Percentiles rank a stretch among this genome's conserved stretches.
Conservation (phyloP, 2,113 vertebrate genomes). For the Takifugu bimaculatus region DNA sequence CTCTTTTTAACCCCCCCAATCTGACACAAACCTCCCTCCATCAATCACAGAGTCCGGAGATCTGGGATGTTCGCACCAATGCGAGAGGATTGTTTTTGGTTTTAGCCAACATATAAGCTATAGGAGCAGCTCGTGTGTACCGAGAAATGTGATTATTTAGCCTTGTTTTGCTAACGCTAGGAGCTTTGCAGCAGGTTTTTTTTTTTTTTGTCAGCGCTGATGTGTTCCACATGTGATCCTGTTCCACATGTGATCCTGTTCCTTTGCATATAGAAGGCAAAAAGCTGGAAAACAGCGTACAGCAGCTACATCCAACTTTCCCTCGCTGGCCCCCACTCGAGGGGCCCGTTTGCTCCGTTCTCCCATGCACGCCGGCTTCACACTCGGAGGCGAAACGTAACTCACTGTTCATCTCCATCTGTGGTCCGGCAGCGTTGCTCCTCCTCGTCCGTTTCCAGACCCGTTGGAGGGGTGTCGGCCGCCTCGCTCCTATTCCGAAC, state of each 20-base stretch:
- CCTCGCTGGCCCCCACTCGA: slow-evolving; percentile 19
- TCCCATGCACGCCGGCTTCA: no score
- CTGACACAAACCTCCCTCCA: background rate
- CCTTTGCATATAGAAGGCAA: slow-evolving; percentile 30
- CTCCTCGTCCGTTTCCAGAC: background rate
- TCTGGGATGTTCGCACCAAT: background rate
- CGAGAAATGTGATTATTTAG: background rate
- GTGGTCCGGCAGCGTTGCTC: no score
- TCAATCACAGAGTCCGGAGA: background rate
- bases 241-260: slow-evolving; percentile 42
- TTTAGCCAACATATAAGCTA: no score
- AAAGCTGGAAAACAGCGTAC: slow-evolving; percentile 24
- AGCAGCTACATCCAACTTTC: slow-evolving; percentile 33
- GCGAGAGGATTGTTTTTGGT: no score
- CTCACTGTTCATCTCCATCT: background rate
- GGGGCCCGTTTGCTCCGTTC: slow-evolving; percentile 11
- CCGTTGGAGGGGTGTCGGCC: no score
- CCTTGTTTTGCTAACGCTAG: background rate
- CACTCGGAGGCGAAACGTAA: no score
- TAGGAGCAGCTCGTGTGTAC: no score
- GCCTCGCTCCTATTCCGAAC: no score
- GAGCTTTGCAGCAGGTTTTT: background rate
- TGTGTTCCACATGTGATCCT: slow-evolving; percentile 40
- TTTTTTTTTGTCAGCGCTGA: slow-evolving; percentile 15
- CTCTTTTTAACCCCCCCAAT: background rate